Base-by-base conservation (phyloP, 2,888 invertebrate species). In the Saturnia pavonia region DNA sequence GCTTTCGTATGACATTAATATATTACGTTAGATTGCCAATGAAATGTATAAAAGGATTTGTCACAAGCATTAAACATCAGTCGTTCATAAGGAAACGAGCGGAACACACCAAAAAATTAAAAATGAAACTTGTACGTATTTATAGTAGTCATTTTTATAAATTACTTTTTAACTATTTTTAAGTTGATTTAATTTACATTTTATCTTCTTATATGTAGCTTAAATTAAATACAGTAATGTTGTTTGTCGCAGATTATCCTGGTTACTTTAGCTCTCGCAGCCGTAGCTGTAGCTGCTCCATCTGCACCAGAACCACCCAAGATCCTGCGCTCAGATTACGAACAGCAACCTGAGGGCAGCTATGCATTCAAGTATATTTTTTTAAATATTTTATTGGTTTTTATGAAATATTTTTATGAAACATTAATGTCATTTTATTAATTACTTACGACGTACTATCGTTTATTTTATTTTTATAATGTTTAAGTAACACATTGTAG, bases 1-100 rank as follows among this genome's bases (percentile, higher is more conserved):
- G 86, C 81, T 77, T 82, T 82, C 84, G 84, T 88, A 89, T 54
- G 22, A 22, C 54, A 54, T 54, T 43, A 12, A 9, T 43, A 87
- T 85, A 88, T 90, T 90, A 89, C 86, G 87, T 85, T 90, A 90
- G 86, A 84, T 80, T 78, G 83, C 82, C 76, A 78, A 84, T 85
- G 88, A 89, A 89, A 88, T 89, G 89, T 92, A 92, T 93, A 92
- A 88, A 92, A 92, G 91, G 90, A 83, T 87, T 84, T 79, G 87
- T 79, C 78, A 77, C 81, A 76, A 81, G 72, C 78, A 79, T 74
- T 80, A 76, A 75, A 79, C 86, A 92, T 90, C 92, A 93, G 91
- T 91, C 85, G 89, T 86, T 85, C 86, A 85, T 85, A 85, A 85
- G 87, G 75, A 81, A 84, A 81, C 87, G 78, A 81, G 83, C 81